Percentiles rank a stretch among this genome's conserved stretches.
phyloP scores from a whole-genome alignment of 2,113 vertebrate species.

The Gracilinanus agilis region DNA sequence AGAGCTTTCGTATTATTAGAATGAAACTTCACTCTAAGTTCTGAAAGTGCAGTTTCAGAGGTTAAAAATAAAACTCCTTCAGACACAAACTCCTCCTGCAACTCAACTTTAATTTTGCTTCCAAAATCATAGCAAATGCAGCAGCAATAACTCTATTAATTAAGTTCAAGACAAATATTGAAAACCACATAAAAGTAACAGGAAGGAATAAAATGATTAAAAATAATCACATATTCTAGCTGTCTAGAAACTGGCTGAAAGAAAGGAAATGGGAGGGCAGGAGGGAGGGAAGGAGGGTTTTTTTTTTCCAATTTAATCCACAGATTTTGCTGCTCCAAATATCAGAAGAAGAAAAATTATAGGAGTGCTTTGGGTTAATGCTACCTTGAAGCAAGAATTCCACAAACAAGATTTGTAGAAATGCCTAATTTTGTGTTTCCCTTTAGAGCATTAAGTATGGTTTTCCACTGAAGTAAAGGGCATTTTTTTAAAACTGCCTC shows the following conservation, averaged over 20 bases:
- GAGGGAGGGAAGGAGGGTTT: conserved; percentile 37
- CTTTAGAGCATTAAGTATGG: neutral
- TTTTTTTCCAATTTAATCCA: conserved; percentile 57
- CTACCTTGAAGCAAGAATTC: conserved; percentile 42
- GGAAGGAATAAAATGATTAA: conserved; percentile 71
- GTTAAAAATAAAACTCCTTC: conserved; percentile 61
- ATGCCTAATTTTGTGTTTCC: neutral
- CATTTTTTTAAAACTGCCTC: conserved; percentile 53
- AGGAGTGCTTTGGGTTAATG: neutral
- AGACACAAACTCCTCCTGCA: neutral
- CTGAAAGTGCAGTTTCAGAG: conserved; percentile 33
- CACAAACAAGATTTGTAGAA: conserved; percentile 9
- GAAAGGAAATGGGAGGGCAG: neutral
- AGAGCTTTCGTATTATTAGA: conserved; percentile 56
- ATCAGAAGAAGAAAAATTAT: neutral
- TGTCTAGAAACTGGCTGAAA: conserved; percentile 53
- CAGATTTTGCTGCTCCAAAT: neutral
- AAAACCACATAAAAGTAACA: conserved; percentile 50
- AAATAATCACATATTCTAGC: conserved; percentile 73
- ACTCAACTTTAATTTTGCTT: conserved; percentile 63
- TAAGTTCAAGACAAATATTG: conserved; percentile 54
- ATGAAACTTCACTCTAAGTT: conserved; percentile 42
- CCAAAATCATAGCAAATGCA: conserved; percentile 37
- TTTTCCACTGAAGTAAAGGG: conserved; percentile 18
- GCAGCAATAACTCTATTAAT: conserved; percentile 69